Evolutionary conservation across 2,888 invertebrate genomes (phyloP).

Genomic region (Physocephala rufipes): DNA sequence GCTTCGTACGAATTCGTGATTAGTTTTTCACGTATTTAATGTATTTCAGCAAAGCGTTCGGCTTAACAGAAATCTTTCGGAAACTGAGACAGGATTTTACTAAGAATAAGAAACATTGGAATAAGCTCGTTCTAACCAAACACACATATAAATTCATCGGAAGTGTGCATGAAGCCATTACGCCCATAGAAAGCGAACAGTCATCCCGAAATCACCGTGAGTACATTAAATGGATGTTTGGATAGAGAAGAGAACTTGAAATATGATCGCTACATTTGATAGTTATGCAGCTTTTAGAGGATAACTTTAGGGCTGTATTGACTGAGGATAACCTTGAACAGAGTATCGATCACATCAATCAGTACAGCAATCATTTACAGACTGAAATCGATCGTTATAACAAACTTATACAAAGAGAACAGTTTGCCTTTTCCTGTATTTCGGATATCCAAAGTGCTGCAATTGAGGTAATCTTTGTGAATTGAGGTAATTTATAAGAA

Average conservation of each 20-base stretch:
- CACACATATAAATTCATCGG: not conserved
- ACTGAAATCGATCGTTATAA: not conserved
- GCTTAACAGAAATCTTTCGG: not conserved
- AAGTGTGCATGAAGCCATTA: not conserved
- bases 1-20: not conserved
- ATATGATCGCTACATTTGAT: not conserved
- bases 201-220: not conserved
- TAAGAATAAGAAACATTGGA: not conserved
- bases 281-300: not conserved
- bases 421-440: not conserved
- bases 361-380: not conserved
- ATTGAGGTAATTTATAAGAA: too few species aligned
- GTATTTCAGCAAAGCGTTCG: not conserved
- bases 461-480: not conserved
- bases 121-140: not conserved
- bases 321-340: not conserved
- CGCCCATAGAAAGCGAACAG: not conserved
- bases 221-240: not conserved
- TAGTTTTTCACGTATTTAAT: not conserved
- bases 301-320: not conserved
- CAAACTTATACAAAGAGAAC: not conserved
- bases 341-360: not conserved
- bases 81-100: not conserved
- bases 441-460: not conserved
- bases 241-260: not conserved